Base-by-base conservation (phyloP, 2,797 vertebrate genomes). In the Siniperca undulata region DNA sequence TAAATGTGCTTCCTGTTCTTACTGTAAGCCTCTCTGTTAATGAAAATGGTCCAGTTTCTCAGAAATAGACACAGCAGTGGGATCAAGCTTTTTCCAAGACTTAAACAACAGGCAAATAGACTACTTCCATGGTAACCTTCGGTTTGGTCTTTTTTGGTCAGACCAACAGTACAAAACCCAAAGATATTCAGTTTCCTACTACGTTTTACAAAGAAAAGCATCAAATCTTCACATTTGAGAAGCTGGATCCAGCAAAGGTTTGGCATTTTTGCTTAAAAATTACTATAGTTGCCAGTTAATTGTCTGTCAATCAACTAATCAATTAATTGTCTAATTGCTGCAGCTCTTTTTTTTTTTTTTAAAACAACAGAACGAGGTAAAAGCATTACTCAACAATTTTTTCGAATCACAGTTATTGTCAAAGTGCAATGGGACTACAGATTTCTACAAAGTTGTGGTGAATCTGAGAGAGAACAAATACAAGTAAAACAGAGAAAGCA, bases 71-170 rank as follows among this genome's bases (percentile, higher is more conserved):
- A 70, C 67, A 70, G 48, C 19, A 40, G 56, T 71, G 42, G 86
- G 89, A 92, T 90, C 79, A 86, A 46, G 64, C 19, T 70, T 77
- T 86, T 85, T 82, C 81, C 53, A 85, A 84, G 87, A 80, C 65
- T 44, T 48, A 65, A 70, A 79, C 61, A 85, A 76, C 27, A 73
- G 6, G 20, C 16, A 77, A 85, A 86, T 22, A 74, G 30, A 56
- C 7, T 8, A 55, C 40, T 72, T 79, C 75, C 80, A 90, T 87
- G 83, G 90, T 24, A 83, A 91, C 87, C 22, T 78, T 65, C 3
- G 2, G 58, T 70, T 27, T 1, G 30, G 11, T 48, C 42, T 64
- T 55, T 34, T 40, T 59, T 19, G 9, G 9, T 53, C 30, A 14
- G 27, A n/a, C 1, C 13, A n/a, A 52, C 22, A 42, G 12, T 30